Evolutionary conservation across 2,797 vertebrate genomes (phyloP), one percentile per base, ranked within the genome.

Genomic region (Crax fasciolata): DNA sequence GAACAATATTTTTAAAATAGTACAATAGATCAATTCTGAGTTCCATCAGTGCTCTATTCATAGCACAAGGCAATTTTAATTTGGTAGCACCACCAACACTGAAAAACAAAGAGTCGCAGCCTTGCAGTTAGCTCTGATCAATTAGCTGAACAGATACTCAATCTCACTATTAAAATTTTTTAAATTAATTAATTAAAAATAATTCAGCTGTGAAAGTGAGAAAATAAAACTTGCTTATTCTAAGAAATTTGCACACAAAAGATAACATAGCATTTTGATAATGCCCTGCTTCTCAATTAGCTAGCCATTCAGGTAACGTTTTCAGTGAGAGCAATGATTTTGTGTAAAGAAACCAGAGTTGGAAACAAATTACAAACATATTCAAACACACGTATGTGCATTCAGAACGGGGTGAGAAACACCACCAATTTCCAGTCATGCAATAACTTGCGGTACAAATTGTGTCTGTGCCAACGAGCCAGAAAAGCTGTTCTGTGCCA

Each of bases 201-300:
- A 54, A 19, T 21, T 75, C 30, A 90, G 43, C 35, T 65, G 30
- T 41, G 58, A 43, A 71, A 93, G 12, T 51, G 73, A 81, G 63
- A 70, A 13, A 83, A 49, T 49, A 78, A 71, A 54, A 93, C 25
- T n/a, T 32, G 41, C 63, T 94, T 32, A 77, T 75, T 95, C 76
- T 93, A 89, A 93, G 87, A 76, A 72, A 70, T 81, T 83, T 92
- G 76, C 92, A 96, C 86, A 92, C 81, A 28, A 35, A 35, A 35
- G 35, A 25, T 65, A 28, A 27, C 13, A n/a, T 7, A 41, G 44
- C 27, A 28, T 1, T 35, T 7, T 38, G 20, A 55, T n/a, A 66
- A 86, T 13, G 6, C 23, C 32, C 77, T 80, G 73, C 17, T 87
- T 87, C 49, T 72, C 63, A 6, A 46, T 61, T 48, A 51, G 43